These are phyloP conservation scores for Benitochromis conjunctus DNA, from an alignment of 2,113 vertebrate species.

Conservation along the genomic window DNA sequence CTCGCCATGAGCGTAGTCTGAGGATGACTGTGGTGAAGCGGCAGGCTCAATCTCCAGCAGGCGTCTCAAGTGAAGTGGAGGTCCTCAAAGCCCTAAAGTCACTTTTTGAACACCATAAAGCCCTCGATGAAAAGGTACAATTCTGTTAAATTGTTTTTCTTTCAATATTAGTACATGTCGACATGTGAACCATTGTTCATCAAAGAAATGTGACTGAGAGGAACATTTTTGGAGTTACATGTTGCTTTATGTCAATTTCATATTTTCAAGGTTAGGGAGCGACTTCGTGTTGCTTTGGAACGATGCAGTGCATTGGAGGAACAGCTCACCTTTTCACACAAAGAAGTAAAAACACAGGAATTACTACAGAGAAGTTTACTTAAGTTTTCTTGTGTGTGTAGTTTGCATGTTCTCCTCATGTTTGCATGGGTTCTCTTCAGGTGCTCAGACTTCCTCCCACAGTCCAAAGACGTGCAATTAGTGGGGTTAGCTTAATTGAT, in stretches of 20 bases:
- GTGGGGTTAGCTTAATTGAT: neutral
- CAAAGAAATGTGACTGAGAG: neutral
- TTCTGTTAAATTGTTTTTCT: neutral
- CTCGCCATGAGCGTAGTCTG: slow-evolving; percentile 91
- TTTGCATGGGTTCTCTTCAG: neutral
- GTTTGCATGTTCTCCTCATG: neutral
- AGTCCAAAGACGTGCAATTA: neutral
- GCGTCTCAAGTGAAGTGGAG: slow-evolving; percentile 97
- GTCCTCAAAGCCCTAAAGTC: slow-evolving; percentile 98
- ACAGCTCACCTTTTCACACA: slow-evolving; percentile 87
- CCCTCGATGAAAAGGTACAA: slow-evolving; percentile 92
- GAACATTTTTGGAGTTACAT: neutral
- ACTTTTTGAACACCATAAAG: slow-evolving; percentile 98
- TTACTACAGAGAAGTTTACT: neutral
- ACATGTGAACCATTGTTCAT: neutral
- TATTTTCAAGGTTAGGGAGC: slow-evolving; percentile 84
- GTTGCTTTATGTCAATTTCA: neutral
- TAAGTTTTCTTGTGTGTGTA: neutral
- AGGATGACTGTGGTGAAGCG: slow-evolving; percentile 97
- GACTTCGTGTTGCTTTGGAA: slow-evolving; percentile 91
- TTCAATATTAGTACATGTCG: too few species aligned
- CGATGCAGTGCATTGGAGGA: slow-evolving; percentile 92
- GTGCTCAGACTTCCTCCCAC: neutral
- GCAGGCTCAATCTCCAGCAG: slow-evolving; percentile 93
- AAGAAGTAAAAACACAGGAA: slow-evolving; percentile 78